Evolutionary conservation across 2,888 invertebrate species (phyloP), one percentile per base, ranked within the genome.

Genomic region (Tethea ocularis): DNA sequence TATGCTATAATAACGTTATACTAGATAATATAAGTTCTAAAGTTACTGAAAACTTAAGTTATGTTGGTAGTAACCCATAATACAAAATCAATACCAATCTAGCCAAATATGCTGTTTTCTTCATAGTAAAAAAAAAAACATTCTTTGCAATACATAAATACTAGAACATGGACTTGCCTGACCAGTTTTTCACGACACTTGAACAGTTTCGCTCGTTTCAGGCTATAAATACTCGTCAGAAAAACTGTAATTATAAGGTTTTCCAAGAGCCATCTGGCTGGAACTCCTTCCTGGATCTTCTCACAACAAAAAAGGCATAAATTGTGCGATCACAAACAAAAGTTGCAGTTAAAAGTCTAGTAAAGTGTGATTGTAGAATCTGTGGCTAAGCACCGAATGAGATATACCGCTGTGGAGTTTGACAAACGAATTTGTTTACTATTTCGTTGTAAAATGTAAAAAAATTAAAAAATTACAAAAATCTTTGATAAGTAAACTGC

Each of bases 281-380:
- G 33, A 54, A 54, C 54, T 53, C 11, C 53, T 54, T 33, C 33
- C 54, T 13, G 33, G 7, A 8, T 26, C 33, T 20, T 26, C 53
- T 20, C 17, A 20, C 26, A 53, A 53, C 53, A 53, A 53, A 53
- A 53, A 53, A 17, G 7, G 75, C 76, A 82, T 83, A 83, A 84
- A 83, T 83, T 83, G 77, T 78, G 71, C 66, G 75, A 84, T 84
- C 79, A 78, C 82, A 76, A 82, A 77, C 82, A 81, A 83, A 78
- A 85, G 79, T 83, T 78, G 71, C 75, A 77, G 78, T 82, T 82
- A 74, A 83, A 82, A 77, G 75, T 74, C 74, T 54, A 67, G 76
- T 70, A 80, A 82, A 83, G 75, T 80, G 75, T 74, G 79, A 82
- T 82, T 81, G 80, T 78, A 68, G 77, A 71, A 78, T 78, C 78